Conservation (phyloP, 2,113 vertebrate species). For the Dipodomys stephensi region DNA sequence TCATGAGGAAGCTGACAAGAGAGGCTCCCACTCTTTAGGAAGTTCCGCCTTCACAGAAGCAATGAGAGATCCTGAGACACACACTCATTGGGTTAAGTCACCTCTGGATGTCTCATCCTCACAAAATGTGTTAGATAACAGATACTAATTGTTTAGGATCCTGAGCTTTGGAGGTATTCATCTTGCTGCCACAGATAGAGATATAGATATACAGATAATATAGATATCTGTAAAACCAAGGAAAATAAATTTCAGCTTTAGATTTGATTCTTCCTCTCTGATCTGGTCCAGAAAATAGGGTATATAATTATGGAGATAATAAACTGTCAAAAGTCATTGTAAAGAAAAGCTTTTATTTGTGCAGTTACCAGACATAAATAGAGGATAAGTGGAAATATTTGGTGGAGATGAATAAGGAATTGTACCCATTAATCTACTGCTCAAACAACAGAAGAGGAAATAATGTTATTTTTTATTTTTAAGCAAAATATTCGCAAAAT, state of each 20-base stretch:
- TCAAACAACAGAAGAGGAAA: not conserved
- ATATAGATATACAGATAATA: not conserved
- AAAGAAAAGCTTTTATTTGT: not conserved
- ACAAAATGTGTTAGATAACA: not conserved
- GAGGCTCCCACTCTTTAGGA: fast-evolving
- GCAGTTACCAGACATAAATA: not conserved
- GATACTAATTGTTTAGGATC: not conserved
- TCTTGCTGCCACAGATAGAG: not conserved
- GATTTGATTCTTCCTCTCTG: not conserved
- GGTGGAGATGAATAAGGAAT: not conserved
- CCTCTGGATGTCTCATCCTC: not conserved
- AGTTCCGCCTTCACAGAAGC: not conserved
- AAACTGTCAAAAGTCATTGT: not conserved
- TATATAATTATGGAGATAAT: not conserved
- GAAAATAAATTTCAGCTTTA: not conserved
- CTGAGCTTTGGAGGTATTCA: not conserved
- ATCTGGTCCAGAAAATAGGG: not conserved
- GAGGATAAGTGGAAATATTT: not conserved
- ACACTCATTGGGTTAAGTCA: not conserved
- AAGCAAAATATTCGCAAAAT: not conserved
- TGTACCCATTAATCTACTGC: not conserved
- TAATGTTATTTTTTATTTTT: not conserved
- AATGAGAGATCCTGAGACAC: not conserved
- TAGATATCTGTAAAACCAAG: not conserved
- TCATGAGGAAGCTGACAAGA: not conserved